Evolutionary conservation across 2,888 invertebrate species (phyloP), one percentile per base, ranked within the genome.

Genomic region (Neuroscelio doddi): DNA sequence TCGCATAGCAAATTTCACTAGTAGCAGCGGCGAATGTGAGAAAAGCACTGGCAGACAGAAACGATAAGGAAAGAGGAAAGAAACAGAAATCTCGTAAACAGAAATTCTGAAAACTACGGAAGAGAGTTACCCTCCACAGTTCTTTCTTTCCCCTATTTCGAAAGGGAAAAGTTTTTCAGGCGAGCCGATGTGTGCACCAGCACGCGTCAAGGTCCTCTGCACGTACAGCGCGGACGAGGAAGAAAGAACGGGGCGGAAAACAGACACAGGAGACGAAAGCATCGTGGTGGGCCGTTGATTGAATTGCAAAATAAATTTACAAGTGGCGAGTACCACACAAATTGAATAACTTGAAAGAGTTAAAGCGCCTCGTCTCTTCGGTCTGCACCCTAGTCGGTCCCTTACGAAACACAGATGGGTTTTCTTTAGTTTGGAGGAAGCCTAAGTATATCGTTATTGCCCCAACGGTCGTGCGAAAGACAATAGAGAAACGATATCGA

Each of bases 251-350:
- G 50, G 27, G 41, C 27, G 38, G 42, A 53, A 55, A 47, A 41
- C 47, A 47, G 46, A 41, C 41, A 14, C 50, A 34, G 32, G 61
- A 63, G 58, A 45, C 57, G 64, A 53, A 63, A 52, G 58, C 39
- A 65, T 52, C 52, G 29, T 32, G 27, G 34, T 55, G 38, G 29
- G 12, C 46, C 55, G 56, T 71, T 73, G 73, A 74, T 75, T 73
- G 73, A 75, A 75, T 75, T 71, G 74, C 71, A 71, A 73, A 75
- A 73, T 74, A 74, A 74, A 74, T 73, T 73, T 72, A 71, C 74
- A 72, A 74, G 71, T 70, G 72, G 71, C 70, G 70, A 72, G 71
- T 69, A 62, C 24, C 50, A 61, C 63, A 64, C 69, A 70, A 75
- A 74, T 74, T 73, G 75, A 76, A 76, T 74, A 74, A 74, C 69